Evolutionary conservation across 2,113 vertebrate genomes (phyloP).

Genomic region (Eurystomus gularis): DNA sequence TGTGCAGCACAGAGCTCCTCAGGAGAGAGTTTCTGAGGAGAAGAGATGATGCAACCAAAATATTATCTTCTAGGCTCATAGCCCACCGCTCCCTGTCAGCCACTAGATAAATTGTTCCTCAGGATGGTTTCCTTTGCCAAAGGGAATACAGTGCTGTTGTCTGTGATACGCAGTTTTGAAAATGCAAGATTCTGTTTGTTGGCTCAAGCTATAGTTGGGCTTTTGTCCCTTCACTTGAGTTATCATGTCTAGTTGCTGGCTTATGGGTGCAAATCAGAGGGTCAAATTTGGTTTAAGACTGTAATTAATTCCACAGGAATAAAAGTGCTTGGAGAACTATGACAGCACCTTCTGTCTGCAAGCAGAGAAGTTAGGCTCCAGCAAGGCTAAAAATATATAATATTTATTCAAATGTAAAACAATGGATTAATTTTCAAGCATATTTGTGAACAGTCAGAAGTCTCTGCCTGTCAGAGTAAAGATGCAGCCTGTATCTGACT

Average conservation of each 20-base stretch:
- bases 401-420: slow-evolving; percentile 25
- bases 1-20: neutral
- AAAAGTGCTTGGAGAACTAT: slow-evolving; percentile 14
- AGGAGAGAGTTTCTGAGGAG: slow-evolving; percentile 3
- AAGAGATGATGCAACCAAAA: slow-evolving; percentile 43
- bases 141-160: neutral
- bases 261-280: neutral
- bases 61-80: slow-evolving; percentile 34
- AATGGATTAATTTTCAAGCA: slow-evolving; percentile 20
- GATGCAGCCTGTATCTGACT: neutral
- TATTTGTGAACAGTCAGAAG: neutral
- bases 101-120: slow-evolving; percentile 24
- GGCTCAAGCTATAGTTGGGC: neutral
- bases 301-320: slow-evolving; percentile 21
- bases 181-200: neutral
- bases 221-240: neutral
- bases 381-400: neutral
- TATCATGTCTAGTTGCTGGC: neutral
- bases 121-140: slow-evolving; percentile 13
- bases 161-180: neutral
- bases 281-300: neutral
- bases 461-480: neutral
- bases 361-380: neutral
- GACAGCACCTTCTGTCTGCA: neutral
- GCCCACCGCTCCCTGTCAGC: slow-evolving; percentile 41